phyloP scores from a whole-genome alignment of 1,140 invertebrate genomes.

The Lerema accius region DNA sequence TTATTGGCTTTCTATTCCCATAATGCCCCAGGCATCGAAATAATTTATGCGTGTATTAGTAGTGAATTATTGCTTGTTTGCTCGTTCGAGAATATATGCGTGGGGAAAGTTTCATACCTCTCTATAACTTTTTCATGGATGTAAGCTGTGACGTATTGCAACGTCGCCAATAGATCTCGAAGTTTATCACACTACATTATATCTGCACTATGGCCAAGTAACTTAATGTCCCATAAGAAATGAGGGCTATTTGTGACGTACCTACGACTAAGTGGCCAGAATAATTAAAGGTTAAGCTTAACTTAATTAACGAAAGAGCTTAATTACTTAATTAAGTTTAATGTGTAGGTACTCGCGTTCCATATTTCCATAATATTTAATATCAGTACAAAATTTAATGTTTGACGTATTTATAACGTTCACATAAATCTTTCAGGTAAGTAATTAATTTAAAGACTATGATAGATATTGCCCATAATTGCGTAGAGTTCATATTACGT shows the following conservation, averaged over 20 bases:
- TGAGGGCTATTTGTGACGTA: too few relatives aligned
- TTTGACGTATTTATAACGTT: neutral
- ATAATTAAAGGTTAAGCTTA: too few relatives aligned
- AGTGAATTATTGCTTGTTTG: neutral
- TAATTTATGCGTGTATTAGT: neutral
- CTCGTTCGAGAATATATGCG: neutral
- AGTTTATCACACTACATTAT: too few relatives aligned
- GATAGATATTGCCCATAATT: constrained; percentile 15
- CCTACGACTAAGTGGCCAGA: too few relatives aligned
- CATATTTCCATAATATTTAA: too few relatives aligned
- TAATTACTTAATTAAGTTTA: too few relatives aligned
- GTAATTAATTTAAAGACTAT: constrained; percentile 1
- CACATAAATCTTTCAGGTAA: constrained; percentile 1
- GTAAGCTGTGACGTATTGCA: neutral
- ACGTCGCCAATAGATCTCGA: too few relatives aligned
- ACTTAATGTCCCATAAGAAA: too few relatives aligned
- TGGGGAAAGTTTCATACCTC: neutral
- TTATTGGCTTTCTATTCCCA: neutral
- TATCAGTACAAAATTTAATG: neutral
- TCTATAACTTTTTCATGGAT: neutral
- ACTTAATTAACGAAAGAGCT: too few relatives aligned
- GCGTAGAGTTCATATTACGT: constrained; percentile 13
- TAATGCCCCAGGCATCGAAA: neutral
- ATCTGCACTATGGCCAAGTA: too few relatives aligned
- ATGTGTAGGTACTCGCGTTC: too few relatives aligned